Base-by-base conservation (phyloP, 1,140 invertebrate genomes). In the Aphaenogaster ashmeadi region DNA sequence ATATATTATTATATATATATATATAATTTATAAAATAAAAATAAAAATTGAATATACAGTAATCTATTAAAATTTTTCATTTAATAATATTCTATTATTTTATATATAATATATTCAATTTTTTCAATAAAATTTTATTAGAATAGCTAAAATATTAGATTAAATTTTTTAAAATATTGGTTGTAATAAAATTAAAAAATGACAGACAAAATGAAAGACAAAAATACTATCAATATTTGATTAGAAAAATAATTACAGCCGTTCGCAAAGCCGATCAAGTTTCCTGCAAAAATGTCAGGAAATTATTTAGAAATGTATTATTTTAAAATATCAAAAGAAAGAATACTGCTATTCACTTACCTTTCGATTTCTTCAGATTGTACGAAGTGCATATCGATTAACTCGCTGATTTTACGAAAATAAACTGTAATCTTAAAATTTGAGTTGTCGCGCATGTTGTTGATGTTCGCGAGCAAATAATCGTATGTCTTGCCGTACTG, bases 261-360 rank as follows among this genome's bases (percentile, higher is more conserved):
- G 38, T 11, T 67, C 8, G 4, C 4, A 21, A 41, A 66, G 38
- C 38, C 3, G 15, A 64, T 38, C 15, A 36, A 56, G n/a, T 41
- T 3, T 56, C 21, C 6, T 54, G 18, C 36, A 56, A 33, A 75
- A 36, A 75, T 38, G 8, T 44, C 38, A 21, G n/a, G 21, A 44
- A 21, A 66, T 47, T 47, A 27, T 0, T 47, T 67, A 44, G 9
- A 7, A 67, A 69, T 0, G 3, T 8, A 69, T 27, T 71, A 71
- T 72, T 52, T 36, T 36, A 52, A 33, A 52, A 72, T 33, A 38
- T 38, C 15, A 36, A 50, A 60, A 7, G 4, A 62, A 89, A 86
- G 15, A 78, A 18, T 5, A 33, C 9, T 27, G 15, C 4, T 41
- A 41, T 60, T 9, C 13, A 78, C 56, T 78, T 27, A 78, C 56